Base-by-base conservation (phyloP, 2,797 vertebrate genomes). In the Gephyroberyx darwinii region DNA sequence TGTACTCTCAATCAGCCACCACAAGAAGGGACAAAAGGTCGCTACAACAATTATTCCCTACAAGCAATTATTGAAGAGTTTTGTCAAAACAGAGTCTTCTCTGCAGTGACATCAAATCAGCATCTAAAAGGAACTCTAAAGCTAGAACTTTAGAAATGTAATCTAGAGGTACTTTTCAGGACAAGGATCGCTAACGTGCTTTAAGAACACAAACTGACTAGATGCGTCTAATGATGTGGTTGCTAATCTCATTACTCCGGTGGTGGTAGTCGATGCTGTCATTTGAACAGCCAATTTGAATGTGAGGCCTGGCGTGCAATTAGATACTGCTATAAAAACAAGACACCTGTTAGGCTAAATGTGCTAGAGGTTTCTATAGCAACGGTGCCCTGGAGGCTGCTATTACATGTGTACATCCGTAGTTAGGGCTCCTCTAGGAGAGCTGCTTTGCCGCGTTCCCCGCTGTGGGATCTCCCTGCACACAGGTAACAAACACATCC, bases 351-450 rank as follows among this genome's bases (percentile, higher is more conserved):
- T 61, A 70, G 77, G 65, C 79, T 45, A 45, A 53, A 82, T 58
- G 53, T 70, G 69, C 74, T 72, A 54, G 33, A 80, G 67, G 77
- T 87, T 79, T 79, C 84, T 80, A 85, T 86, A 80, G 86, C 62
- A 84, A 90, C 86, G 8, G 65, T 66, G 66, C 86, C 77, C 84
- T 62, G 66, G 84, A 85, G 86, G 78, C 54, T 10, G 58, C 52
- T 68, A 63, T 76, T 84, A 58, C 63, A 63, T 43, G 39, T 17
- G 53, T 75, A 77, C 63, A 85, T 73, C 50, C 68, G 22, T 64
- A 72, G 57, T 67, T 60, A 74, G 54, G 1, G 35, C 39, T 85
- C 76, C 79, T 78, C 55, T 57, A 78, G 77, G 73, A 75, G 71
- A 43, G 47, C 69, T 68, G 71, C 52, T 64, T 41, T 26, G 61